Evolutionary conservation across 2,888 invertebrate species (phyloP).

Genomic region (Drosophila robusta): DNA sequence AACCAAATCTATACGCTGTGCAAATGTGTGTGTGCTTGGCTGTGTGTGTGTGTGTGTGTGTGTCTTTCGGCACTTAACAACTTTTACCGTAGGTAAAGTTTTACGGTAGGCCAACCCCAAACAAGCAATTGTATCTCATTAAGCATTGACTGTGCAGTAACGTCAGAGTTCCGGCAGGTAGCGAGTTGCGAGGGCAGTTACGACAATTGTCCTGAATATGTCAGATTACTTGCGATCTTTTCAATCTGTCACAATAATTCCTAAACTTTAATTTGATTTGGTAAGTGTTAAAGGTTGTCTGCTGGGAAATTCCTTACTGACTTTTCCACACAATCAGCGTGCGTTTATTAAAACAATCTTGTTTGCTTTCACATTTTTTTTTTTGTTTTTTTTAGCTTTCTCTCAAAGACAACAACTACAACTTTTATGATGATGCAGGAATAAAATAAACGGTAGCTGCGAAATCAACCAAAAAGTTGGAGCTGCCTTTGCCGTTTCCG

Average conservation of each 20-base stretch:
- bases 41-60: conserved; percentile 25
- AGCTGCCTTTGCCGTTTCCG: conserved; percentile 39
- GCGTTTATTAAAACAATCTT: neutral
- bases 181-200: conserved; percentile 34
- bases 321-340: neutral
- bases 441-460: conserved; percentile 24
- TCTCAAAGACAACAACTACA: neutral
- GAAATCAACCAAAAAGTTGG: conserved; percentile 50
- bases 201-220: neutral
- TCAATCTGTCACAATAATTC: neutral
- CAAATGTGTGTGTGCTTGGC: conserved; percentile 1
- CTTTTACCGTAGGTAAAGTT: conserved; percentile 67
- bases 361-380: neutral
- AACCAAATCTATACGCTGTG: conserved; percentile 62
- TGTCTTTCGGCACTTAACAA: conserved; percentile 70
- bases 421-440: neutral
- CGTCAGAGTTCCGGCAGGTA: conserved; percentile 51
- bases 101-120: conserved; percentile 40
- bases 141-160: conserved; percentile 64
- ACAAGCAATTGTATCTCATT: conserved; percentile 77
- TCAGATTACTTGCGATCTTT: neutral
- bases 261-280: too few relatives aligned
- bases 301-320: neutral
- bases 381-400: neutral
- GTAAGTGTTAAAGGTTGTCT: neutral